Conservation (phyloP, 64 coral and sea anemone genomes). For the Stylophora pistillata region DNA sequence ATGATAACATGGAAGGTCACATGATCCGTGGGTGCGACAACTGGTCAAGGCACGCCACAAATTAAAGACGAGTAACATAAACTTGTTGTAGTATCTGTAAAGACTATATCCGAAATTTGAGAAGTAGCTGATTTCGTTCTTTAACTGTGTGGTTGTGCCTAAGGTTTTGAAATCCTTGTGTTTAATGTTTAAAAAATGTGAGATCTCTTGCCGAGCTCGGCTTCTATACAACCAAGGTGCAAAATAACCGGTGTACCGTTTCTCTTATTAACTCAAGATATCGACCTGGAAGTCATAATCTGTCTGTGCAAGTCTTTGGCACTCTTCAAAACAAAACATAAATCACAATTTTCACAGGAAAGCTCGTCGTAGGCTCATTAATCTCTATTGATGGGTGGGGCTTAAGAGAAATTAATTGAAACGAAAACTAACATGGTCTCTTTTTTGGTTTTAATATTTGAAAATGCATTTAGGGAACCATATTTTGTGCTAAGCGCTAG, state of each 20-base stretch:
- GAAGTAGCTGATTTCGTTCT: not conserved
- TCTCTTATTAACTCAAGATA: not conserved
- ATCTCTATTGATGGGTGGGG: too few relatives aligned
- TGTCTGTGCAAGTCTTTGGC: not conserved
- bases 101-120: not conserved
- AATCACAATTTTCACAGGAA: not conserved
- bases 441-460: too few relatives aligned
- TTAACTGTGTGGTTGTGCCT: not conserved
- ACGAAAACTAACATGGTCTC: too few relatives aligned
- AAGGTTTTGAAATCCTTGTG: not conserved
- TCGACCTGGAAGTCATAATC: not conserved
- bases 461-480: too few relatives aligned
- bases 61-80: slow-evolving; percentile 23
- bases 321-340: not conserved
- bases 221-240: not conserved
- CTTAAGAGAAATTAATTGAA: too few relatives aligned
- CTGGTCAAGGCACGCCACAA: slow-evolving; percentile 81
- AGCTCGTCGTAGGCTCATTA: too few relatives aligned
- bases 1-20: slow-evolving; percentile 58
- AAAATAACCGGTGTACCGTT: not conserved
- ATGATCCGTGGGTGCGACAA: slow-evolving; percentile 80
- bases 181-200: not conserved
- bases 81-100: too few relatives aligned
- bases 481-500: too few relatives aligned
- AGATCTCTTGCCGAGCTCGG: not conserved